Evolutionary conservation across 2,113 vertebrate genomes (phyloP), one percentile per base, ranked within the genome.

Genomic region (Oreochromis aureus): DNA sequence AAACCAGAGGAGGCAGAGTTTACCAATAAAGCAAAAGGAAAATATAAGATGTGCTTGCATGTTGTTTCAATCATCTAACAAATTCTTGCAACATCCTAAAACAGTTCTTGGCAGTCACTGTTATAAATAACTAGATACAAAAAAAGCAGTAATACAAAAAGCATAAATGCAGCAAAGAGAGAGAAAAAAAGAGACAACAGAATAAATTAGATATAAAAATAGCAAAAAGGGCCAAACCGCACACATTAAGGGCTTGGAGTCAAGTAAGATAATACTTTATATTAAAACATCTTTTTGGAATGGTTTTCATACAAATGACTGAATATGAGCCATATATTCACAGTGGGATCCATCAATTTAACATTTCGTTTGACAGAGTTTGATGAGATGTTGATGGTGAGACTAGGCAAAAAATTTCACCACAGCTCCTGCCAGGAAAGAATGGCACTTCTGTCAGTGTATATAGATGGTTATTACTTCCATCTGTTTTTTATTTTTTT

Each of bases 371-470:
- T 85, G 69, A 80, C 39, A 85, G 71, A 55, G 69, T 55, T 82
- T 59, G 73, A 78, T n/a, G 73, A 78, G 18, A 34, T 78, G 18
- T 53, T 59, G 22, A 83, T 44, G 58, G 32, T n/a, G 48, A 84
- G 15, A 59, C 41, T 59, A 39, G 54, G 19, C 36, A 73, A 53
- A 36, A 1, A 0, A 8, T 76, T 86, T 73, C 53, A 61, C 58
- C 19, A 58, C 36, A 44, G 53, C 55, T 83, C 66, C 27, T 83
- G 86, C 87, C 87, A 86, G 87, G 80, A 89, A 80, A 86, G n/a
- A 69, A 82, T 4, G 9, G 34, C 80, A 83, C 32, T 18, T 22
- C 63, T 81, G 83, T 86, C 88, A 83, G 55, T 16, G 16, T 22
- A 3, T 54, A 76, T 80, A 61, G 79, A 85, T 82, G 46, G 6